Base-by-base conservation (phyloP, 2,888 invertebrate genomes). In the Caradrina clavipalpis region DNA sequence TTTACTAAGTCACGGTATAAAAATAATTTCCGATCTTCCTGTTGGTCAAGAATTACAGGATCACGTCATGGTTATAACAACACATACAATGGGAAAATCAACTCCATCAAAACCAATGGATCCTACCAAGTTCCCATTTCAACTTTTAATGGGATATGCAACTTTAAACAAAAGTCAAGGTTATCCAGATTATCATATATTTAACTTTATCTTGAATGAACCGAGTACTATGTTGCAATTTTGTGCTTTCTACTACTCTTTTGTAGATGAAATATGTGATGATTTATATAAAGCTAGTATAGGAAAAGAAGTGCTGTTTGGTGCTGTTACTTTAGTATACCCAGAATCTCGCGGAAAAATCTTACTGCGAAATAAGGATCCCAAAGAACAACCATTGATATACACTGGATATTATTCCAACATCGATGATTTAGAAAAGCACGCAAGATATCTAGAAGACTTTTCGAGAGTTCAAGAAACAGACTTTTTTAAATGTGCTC, bases 381-480 rank as follows among this genome's bases (percentile, higher is more conserved):
- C 97, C 0, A 81, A 86, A 5, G 96, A 96, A 7, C 90, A 94
- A 45, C 97, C 97, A 0, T 78, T 95, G 45, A 96, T 98, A 49
- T 91, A 96, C 68, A 93, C 97, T 0, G 97, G 97, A 71, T 97
- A 97, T 84, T 92, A 97, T 47, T 89, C 92, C 0, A 92, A 96
- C 6, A 88, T 92, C 13, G 84, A 91, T n/a, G 97, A 97, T 84
- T 80, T 96, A 0, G 87, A 93, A 1, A 93, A 91, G 0, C 81
- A 96, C 51, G 83, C 91, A 0, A 84, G 88, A 47, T 95, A 91
- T 1, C 78, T 96, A 0, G 85, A 91, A 71, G 86, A 90, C 21
- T 83, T 84, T 15, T 71, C 89, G 11, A 82, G 84, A 22, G 70
- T 97, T 19, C 78, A 91, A 0, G 76, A 92, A 11, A 96, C 96